Conservation (phyloP, 37 sponge, comb jelly and placozoan species). For the Beroe ovata region DNA sequence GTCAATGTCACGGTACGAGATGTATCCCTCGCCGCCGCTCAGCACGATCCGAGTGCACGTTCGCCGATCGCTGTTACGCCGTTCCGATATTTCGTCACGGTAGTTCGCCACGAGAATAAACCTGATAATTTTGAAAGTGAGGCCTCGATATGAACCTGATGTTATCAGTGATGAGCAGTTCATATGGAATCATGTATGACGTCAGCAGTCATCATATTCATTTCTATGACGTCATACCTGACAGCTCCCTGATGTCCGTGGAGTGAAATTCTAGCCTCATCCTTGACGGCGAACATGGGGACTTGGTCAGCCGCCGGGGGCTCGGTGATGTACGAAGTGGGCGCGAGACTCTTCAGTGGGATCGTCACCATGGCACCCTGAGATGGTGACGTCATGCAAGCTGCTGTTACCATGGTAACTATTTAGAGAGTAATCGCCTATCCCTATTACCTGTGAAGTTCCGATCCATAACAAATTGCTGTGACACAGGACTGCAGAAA, state of each 20-base stretch:
- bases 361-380: conserved; percentile 67
- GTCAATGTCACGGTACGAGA: conserved; percentile 62
- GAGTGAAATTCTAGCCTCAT: conserved; percentile 48
- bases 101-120: neutral
- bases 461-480: conserved; percentile 45
- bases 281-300: conserved; percentile 58
- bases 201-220: no score
- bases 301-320: conserved; percentile 8
- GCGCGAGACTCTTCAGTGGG: conserved; percentile 40
- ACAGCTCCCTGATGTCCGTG: conserved; percentile 67
- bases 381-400: no score
- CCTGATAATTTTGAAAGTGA: no score
- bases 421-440: no score
- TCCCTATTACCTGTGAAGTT: neutral
- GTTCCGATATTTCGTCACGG: neutral
- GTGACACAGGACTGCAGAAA: conserved; percentile 56
- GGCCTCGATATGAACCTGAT: no score
- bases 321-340: conserved; percentile 28
- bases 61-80: conserved; percentile 14
- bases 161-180: no score
- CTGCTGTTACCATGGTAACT: no score
- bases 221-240: no score
- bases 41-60: conserved; percentile 39
- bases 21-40: conserved; percentile 65
- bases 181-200: no score